Base-by-base conservation (phyloP, 2,797 vertebrate genomes). In the Hyperoplus lanceolatus region DNA sequence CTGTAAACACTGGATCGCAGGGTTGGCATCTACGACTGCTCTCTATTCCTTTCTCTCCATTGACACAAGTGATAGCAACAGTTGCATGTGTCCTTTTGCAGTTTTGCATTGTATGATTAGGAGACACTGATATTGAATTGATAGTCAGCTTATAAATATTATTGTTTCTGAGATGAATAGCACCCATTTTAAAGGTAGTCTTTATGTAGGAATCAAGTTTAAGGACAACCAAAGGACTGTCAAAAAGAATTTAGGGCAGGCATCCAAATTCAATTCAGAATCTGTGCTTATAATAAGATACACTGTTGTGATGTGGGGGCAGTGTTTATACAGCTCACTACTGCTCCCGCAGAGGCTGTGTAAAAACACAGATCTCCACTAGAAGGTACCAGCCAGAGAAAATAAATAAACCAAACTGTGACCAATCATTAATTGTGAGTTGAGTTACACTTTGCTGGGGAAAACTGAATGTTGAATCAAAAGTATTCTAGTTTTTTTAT, bases 311-410 rank as follows among this genome's bases (percentile, higher is more conserved):
- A 83, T 85, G 80, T 79, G 81, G 83, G 69, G 65, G 60, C 2
- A 4, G 46, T 87, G 81, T 85, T 89, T 84, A 84, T 54, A 84
- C 41, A 76, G 75, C 78, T 79, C 82, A 73, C 77, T 65, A n/a
- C 68, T 60, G 71, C 73, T 83, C 77, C 81, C 45, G 13, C 61
- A 39, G 61, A 86, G 73, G 69, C 77, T 42, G 51, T 77, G 73
- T 77, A 72, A 84, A 80, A 87, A 88, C 75, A 86, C 49, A 55
- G 65, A 81, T 86, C 73, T 56, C 69, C 73, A 80, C 69, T 76
- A 78, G 75, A 81, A 82, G 53, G 68, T 71, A 84, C 73, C 84
- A 80, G 59, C 70, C 75, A 86, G 62, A 81, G 59, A 76, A 87
- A 88, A 70, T 71, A 84, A 84, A 87, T 64, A 79, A 78, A 78